phyloP scores from a whole-genome alignment of 2,888 invertebrate species.

The Pyrrhia umbra region DNA sequence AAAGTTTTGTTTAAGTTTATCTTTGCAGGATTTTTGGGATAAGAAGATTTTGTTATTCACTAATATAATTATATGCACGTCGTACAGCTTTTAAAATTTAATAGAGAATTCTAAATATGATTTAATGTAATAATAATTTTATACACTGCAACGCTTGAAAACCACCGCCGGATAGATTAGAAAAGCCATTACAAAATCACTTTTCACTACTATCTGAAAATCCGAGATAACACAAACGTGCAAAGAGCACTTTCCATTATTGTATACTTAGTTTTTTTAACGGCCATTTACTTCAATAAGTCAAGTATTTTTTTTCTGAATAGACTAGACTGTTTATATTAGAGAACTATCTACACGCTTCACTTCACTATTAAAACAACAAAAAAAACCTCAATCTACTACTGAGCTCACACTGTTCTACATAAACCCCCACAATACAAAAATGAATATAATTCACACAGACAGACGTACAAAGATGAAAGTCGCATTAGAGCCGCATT shows the following conservation, averaged over 20 bases:
- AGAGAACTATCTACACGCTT: background rate
- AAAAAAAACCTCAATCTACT: background rate
- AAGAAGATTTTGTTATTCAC: background rate
- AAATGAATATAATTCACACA: conserved; percentile 38
- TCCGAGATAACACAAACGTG: background rate
- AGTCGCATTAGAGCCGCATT: conserved; percentile 32
- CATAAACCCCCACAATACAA: conserved; percentile 3
- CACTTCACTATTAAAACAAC: background rate
- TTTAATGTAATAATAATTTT: background rate
- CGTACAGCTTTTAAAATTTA: too few species aligned
- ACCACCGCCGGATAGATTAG: background rate
- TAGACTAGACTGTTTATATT: too few species aligned
- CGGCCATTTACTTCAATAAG: too few species aligned
- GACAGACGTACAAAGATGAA: conserved; percentile 16
- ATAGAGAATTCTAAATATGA: background rate
- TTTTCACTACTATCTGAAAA: background rate
- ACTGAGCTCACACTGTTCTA: conserved; percentile 2
- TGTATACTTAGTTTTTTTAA: background rate
- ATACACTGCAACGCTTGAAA: background rate
- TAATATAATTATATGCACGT: background rate
- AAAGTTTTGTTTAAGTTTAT: conserved; percentile 34
- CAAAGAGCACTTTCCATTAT: background rate
- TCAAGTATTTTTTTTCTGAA: too few species aligned
- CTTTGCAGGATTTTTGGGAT: background rate
- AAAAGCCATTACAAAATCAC: background rate